Base-by-base conservation (phyloP, 2,797 vertebrate genomes). In the Callimico goeldii region DNA sequence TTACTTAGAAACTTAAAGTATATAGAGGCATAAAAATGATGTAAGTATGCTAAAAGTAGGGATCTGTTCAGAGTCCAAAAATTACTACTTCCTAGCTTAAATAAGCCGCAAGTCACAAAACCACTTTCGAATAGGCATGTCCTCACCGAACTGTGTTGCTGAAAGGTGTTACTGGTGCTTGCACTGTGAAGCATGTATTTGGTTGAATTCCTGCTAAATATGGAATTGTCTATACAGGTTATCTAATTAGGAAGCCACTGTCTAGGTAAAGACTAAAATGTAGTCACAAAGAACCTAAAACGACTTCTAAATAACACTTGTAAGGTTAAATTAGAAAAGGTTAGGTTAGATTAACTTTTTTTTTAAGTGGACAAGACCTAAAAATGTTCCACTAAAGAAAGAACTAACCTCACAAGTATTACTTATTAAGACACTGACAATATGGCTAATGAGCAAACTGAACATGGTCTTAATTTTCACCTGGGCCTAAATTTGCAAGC, bases 251-350 rank as follows among this genome's bases (percentile, higher is more conserved):
- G 67, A 86, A 55, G 85, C 30, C 7, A 50, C 7, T 77, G 30
- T 61, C 50, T 92, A 24, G 26, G 14, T n/a, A 73, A 57, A 95
- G 33, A 83, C 14, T 55, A 17, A 64, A 72, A 67, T 67, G 55
- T 17, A 88, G 28, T 94, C 48, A 90, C 8, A 58, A 28, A 82
- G 80, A 95, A 92, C 72, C 24, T 57, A 80, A 88, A 22, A 79
- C 28, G 13, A 72, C 1, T 75, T 95, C 73, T 50, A 41, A 67
- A 94, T 79, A 72, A 61, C n/a, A 94, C 7, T 77, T 28, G 20
- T 90, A 83, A 94, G 50, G 9, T 80, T 87, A 94, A 89, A 89
- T 87, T 84, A 84, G 22, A 87, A 94, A 94, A 91, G 33, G 11
- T 88, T 82, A 91, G 39, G 26, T 28, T 87, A 72, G 24, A 26